Conservation (phyloP, 1,140 invertebrate species). For the Ruditapes philippinarum region DNA sequence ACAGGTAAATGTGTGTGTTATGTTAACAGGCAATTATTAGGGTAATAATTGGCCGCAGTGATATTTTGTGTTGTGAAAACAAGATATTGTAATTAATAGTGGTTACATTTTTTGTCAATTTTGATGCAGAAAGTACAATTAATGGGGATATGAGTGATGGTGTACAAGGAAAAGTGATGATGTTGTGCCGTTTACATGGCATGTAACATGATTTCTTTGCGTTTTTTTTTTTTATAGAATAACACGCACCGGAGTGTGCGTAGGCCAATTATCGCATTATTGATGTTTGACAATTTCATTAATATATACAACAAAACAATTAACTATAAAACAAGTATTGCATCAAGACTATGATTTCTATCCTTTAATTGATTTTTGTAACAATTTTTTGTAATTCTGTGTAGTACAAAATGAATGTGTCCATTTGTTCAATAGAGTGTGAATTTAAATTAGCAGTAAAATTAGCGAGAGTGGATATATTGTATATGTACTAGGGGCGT, state of each 20-base stretch:
- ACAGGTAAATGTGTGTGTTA: background rate
- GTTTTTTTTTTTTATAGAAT: background rate
- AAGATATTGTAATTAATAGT: slow-evolving; percentile 6
- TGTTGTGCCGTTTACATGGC: background rate
- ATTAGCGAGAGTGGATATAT: too few species aligned
- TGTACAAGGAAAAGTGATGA: background rate
- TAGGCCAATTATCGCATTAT: too few species aligned
- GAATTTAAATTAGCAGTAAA: too few species aligned
- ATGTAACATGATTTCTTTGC: background rate
- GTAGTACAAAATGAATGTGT: too few species aligned
- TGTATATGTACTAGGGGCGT: too few species aligned
- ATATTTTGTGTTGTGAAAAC: background rate
- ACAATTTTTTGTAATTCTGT: too few species aligned
- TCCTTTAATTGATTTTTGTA: too few species aligned
- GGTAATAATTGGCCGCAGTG: background rate
- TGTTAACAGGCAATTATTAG: background rate
- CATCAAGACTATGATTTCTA: too few species aligned
- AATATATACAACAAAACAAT: too few species aligned
- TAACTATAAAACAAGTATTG: too few species aligned
- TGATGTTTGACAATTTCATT: too few species aligned
- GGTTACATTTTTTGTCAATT: background rate
- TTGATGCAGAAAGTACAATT: background rate
- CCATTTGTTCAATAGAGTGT: too few species aligned
- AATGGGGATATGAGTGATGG: background rate
- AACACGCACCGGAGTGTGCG: background rate